Base-by-base conservation (phyloP, 2,113 vertebrate genomes). In the Tretioscincus oriximinensis region DNA sequence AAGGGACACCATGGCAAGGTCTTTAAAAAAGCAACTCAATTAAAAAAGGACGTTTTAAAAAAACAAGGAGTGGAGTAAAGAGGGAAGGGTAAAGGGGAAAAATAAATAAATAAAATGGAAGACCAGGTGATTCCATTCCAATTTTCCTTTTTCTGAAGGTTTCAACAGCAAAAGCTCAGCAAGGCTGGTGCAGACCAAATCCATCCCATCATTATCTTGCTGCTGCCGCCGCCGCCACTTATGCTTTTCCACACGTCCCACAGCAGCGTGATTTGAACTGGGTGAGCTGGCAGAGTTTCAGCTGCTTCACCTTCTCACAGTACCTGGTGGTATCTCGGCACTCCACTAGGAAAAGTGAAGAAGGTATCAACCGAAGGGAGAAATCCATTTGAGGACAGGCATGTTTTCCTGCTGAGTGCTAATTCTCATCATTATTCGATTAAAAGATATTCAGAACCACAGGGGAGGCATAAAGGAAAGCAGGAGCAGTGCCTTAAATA, bases 201-300 rank as follows among this genome's bases (percentile, higher is more conserved):
- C 47, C 91, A 85, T 63, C 69, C 31, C 78, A 85, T 91, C 88
- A 75, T 88, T 4, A 78, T 89, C 86, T 73, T 9, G 11, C 26
- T 79, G 82, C 1, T 1, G 54, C 54, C 4, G 7, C 51, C 51
- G 51, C 51, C 51, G 5, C 16, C 12, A 91, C 93, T 99, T 96
- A 99, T 77, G 94, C 96, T 93, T 96, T 96, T 86, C 91, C 94
- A 86, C 98, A 99, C 74, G 98, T 97, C 77, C 95, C 95, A 88
- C 98, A 99, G 94, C 98, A 99, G 84, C 98, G 97, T 77, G 92
- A 96, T 91, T 97, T 96, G 90, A 98, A 99, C 91, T 98, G 98
- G 74, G 95, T 94, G 81, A 99, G 95, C 2, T 96, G 95, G 90
- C 98, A 99, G 80, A 99, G 97, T 81, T 98, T 96, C 88, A 99